Base-by-base conservation (phyloP, 2,113 vertebrate species). In the Oophaga pumilio region DNA sequence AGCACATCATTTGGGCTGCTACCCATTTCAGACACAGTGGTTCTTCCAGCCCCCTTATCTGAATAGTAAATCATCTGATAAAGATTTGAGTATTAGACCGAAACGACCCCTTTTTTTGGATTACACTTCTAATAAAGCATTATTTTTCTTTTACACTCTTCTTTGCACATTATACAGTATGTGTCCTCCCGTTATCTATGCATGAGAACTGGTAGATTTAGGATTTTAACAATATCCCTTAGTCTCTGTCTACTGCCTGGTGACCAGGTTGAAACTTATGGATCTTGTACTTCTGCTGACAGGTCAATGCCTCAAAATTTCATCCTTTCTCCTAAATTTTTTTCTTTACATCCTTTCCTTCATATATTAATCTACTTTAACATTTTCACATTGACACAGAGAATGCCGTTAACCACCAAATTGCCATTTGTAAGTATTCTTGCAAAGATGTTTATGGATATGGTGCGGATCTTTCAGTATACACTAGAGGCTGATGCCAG, bases 401-500 rank as follows among this genome's bases (percentile, higher is more conserved):
- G 49, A 56, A 71, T 68, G n/a, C 18, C 66, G 73, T 86, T 86
- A 86, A 86, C 85, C 60, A 18, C 28, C 20, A 66, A n/a, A n/a
- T 26, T 33, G 17, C 84, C 57, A 53, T 20, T 77, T 20, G 22
- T 50, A 57, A 15, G 66, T 13, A n/a, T 81, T 87, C 6, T 17
- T 28, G 8, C 11, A 52, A 28, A n/a, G 53, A 59, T 74, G 53
- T 26, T 52, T 60, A 26, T 60, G 20, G 69, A 43, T n/a, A 28
- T 76, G 78, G 86, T 89, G 92, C 93, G 90, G 93, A 90, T 88
- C 88, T 94, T 91, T 90, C 76, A 91, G 89, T 90, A 88, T 90
- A 92, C 91, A 93, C 92, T 93, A 93, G 95, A 94, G 89, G 87
- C 93, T 92, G 92, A 88, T 94, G 90, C 89, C 90, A 90, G 91